Evolutionary conservation across 2,797 vertebrate genomes (phyloP), one percentile per base, ranked within the genome.

Genomic region (Brachymystax lenok): DNA sequence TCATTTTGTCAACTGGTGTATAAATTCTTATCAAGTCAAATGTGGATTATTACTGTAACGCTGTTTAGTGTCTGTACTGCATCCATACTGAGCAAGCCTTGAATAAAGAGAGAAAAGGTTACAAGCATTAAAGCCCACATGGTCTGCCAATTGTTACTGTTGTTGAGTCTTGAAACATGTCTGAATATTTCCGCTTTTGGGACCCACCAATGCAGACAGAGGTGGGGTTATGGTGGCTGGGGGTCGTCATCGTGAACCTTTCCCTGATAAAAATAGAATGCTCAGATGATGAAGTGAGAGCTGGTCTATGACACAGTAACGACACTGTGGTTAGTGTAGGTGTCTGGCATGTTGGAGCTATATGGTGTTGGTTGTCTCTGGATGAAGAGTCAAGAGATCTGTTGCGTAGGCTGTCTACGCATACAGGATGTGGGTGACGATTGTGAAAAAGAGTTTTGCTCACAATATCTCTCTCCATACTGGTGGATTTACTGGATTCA

Each of bases 371-470:
- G 66, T 81, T 30, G 78, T 76, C 51, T 76, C 14, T 46, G 21
- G 21, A 79, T 79, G 51, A n/a, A 33, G 24, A 70, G 63, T 79
- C 50, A 73, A 51, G 28, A 73, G 77, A 69, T 64, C 80, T 33
- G 80, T 72, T 69, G 81, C 28, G 79, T 72, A 70, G 84, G 83
- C 80, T 56, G 76, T 82, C 69, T 79, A 71, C 77, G 24, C n/a
- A 19, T 28, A 77, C 87, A 92, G 93, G 93, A 94, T 92, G 92
- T 89, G 90, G 86, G 56, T 51, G 74, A 85, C 59, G 80, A 87
- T 86, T 82, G 79, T 68, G 77, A 79, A 82, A 88, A 90, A 93
- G 89, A 90, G 19, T 59, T 59, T 21, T 59, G 16, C 10, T 63
- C 59, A 24, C 21, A 63, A 61, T 13, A 24, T 24, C 24, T 63